Conservation (phyloP, 2,113 vertebrate species). For the Lycocorax pyrrhopterus region DNA sequence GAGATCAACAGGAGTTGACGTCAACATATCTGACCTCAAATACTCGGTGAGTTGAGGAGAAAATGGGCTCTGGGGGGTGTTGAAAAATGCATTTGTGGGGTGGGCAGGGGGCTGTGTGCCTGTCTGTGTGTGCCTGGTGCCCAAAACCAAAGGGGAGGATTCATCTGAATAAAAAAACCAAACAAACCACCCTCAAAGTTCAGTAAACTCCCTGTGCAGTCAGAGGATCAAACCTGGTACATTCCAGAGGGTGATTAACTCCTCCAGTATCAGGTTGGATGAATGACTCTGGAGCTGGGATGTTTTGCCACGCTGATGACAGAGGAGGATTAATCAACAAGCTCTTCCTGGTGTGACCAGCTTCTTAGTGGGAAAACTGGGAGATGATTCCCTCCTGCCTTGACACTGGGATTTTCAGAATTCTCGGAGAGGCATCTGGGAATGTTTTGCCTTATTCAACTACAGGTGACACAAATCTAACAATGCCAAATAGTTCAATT, state of each 20-base stretch:
- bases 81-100: not conserved
- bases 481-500: not conserved
- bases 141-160: not conserved
- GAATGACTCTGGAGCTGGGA: not conserved
- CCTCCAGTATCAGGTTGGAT: not conserved
- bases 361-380: not conserved
- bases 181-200: not conserved
- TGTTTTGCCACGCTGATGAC: not conserved
- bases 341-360: not conserved
- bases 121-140: not conserved
- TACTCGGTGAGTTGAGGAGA: slow-evolving; percentile 83
- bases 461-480: not conserved
- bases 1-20: slow-evolving; percentile 84
- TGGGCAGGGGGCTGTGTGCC: not conserved
- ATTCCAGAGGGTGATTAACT: not conserved
- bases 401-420: not conserved
- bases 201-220: not conserved
- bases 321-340: not conserved
- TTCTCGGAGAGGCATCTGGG: not conserved
- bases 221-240: not conserved
- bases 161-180: not conserved
- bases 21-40: slow-evolving; percentile 80
- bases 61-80: not conserved
- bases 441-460: not conserved
- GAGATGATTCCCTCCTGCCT: not conserved